These are phyloP conservation scores for Silurus glanis DNA, from an alignment of 2,113 vertebrate genomes.

Conservation along the genomic window DNA sequence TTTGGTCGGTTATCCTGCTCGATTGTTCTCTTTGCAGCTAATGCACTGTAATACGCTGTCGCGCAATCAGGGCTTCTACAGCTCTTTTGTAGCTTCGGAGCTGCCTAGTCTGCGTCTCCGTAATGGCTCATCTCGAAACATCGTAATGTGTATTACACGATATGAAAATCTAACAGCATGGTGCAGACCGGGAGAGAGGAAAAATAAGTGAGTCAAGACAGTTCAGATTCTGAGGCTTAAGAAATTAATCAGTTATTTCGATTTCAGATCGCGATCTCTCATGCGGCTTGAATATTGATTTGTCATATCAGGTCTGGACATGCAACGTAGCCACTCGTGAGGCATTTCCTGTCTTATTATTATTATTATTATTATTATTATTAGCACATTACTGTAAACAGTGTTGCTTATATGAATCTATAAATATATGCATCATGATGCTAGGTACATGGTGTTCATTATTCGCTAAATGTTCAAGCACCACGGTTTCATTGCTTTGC, in stretches of 20 bases:
- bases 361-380: background rate
- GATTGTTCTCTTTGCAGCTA: slow-evolving; percentile 63
- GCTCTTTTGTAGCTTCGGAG: slow-evolving; percentile 63
- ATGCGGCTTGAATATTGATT: background rate
- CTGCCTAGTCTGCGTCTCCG: slow-evolving; percentile 41
- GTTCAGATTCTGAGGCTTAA: background rate
- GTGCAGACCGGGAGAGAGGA: background rate
- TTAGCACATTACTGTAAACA: background rate
- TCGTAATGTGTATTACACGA: background rate
- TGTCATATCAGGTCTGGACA: background rate
- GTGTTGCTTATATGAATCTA: background rate
- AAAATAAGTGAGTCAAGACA: slow-evolving; percentile 1
- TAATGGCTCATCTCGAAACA: background rate
- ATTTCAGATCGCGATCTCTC: background rate
- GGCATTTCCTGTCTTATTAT: background rate
- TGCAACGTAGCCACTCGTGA: background rate
- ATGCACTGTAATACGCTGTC: slow-evolving; percentile 59
- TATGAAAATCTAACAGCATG: background rate
- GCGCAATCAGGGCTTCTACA: slow-evolving; percentile 63
- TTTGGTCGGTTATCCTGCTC: slow-evolving; percentile 53
- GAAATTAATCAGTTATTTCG: slow-evolving; percentile 3
- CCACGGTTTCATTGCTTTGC: background rate
- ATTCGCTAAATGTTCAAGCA: background rate
- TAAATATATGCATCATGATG: background rate
- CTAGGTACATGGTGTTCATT: background rate